Evolutionary conservation across 1,140 invertebrate genomes (phyloP), one percentile per base, ranked within the genome.

Genomic region (Heliconius himera): DNA sequence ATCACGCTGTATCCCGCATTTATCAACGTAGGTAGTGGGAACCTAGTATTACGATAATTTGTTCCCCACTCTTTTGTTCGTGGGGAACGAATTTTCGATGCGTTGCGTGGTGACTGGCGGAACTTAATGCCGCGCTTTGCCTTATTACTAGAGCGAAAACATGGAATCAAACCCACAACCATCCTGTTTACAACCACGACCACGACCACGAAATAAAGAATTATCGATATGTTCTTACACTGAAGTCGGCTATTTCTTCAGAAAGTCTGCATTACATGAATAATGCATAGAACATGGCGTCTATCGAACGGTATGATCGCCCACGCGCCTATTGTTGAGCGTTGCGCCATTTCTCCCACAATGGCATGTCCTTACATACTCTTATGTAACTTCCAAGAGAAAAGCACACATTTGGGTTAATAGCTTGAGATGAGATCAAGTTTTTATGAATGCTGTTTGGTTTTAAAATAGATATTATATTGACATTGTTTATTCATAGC

Each of bases 231-330:
- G 56, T 56, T 72, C 72, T 80, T 76, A 71, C 73, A 66, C 18
- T 29, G 36, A 73, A 41, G 18, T 72, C 66, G 74, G 20, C 56
- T 73, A 83, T 83, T 83, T 81, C 77, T 77, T 74, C 73, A 78
- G 80, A 84, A 84, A 80, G 76, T 81, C 78, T 80, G 77, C 74
- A 77, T 71, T 77, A 77, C 71, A 84, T 84, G 83, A 80, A 85
- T 85, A 84, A 84, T 84, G 82, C 83, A 83, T 81, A 77, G 74
- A 76, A 73, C 76, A 77, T 79, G 75, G 74, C 74, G 78, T 84
- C 79, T 83, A 85, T 84, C 81, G 83, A 85, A 83, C 82, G 77
- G 74, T 76, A 81, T 79, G 82, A 85, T 85, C 82, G 84, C 80
- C 80, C 78, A 74, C 77, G 79, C 49, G 77, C 83, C 41, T 60